Percentiles rank a stretch among this genome's conserved stretches.
These are phyloP conservation scores for Drosophila nr. medialis DNA, from an alignment of 2,888 invertebrate species.

Conservation along the genomic window DNA sequence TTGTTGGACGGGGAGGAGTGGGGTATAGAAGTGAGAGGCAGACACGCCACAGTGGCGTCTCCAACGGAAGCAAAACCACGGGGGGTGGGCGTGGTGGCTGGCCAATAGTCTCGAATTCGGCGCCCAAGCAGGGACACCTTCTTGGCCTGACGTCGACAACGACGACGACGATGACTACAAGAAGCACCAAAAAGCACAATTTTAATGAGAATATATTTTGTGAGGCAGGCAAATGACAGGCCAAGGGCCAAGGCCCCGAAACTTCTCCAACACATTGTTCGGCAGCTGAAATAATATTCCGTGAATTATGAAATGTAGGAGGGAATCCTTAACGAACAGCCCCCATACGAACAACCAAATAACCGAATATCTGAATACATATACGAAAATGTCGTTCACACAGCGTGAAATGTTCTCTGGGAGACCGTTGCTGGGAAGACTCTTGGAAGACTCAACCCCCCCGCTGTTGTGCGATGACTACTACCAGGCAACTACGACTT, in stretches of 20 bases:
- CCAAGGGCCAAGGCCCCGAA: slow-evolving; percentile 46
- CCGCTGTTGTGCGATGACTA: slow-evolving; percentile 80
- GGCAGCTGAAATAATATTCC: slow-evolving; percentile 75
- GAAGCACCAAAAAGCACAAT: slow-evolving; percentile 74
- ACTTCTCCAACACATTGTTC: slow-evolving; percentile 64
- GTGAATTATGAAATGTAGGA: slow-evolving; percentile 78
- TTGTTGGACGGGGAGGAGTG: background rate
- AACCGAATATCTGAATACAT: slow-evolving; percentile 23
- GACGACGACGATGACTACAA: slow-evolving; percentile 53
- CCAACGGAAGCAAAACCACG: slow-evolving; percentile 81
- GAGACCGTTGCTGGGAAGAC: slow-evolving; percentile 25
- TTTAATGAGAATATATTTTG: slow-evolving; percentile 81
- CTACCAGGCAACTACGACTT: slow-evolving; percentile 54
- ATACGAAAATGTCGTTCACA: slow-evolving; percentile 79
- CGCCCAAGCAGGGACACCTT: slow-evolving; percentile 60
- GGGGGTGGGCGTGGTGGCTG: slow-evolving; percentile 77
- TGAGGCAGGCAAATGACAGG: slow-evolving; percentile 72
- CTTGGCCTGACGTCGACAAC: slow-evolving; percentile 24
- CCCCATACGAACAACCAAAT: slow-evolving; percentile 22
- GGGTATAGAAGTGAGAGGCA: background rate
- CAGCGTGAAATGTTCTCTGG: slow-evolving; percentile 71
- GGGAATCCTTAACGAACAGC: slow-evolving; percentile 67
- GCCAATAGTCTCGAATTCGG: slow-evolving; percentile 43
- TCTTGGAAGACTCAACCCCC: slow-evolving; percentile 50
- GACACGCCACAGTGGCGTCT: slow-evolving; percentile 77